Conservation (phyloP, 2,888 invertebrate species). For the Stenoptilia bipunctidactyla region DNA sequence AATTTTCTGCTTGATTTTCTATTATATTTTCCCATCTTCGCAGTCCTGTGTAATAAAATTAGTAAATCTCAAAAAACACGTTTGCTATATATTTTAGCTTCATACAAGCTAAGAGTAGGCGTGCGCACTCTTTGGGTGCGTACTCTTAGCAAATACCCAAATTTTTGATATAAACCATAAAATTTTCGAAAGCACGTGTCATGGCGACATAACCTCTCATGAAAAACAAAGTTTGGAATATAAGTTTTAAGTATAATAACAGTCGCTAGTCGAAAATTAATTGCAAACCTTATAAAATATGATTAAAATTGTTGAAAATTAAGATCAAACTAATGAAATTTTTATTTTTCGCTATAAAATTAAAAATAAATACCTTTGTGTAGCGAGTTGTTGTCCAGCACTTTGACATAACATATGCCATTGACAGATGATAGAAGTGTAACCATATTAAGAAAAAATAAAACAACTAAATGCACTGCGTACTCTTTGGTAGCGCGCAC, state of each 20-base stretch:
- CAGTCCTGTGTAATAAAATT: background rate
- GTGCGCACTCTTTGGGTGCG: slow-evolving; percentile 6
- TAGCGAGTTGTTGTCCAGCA: slow-evolving; percentile 1
- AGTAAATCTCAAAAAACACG: background rate
- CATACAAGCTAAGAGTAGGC: too few relatives aligned
- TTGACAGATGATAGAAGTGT: background rate
- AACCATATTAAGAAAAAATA: background rate
- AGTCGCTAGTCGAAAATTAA: background rate
- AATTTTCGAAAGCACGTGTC: background rate
- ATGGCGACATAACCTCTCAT: slow-evolving; percentile 4
- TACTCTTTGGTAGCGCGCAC: slow-evolving; percentile 6
- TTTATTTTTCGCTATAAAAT: slow-evolving; percentile 2
- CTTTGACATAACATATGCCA: background rate
- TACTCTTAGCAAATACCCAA: slow-evolving; percentile 4
- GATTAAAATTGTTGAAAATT: slow-evolving; percentile 3
- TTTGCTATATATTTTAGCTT: background rate
- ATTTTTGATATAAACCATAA: slow-evolving; percentile 1
- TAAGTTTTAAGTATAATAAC: slow-evolving; percentile 1
- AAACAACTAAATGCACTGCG: slow-evolving; percentile 2
- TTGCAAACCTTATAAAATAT: slow-evolving; percentile 3
- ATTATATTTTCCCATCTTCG: background rate
- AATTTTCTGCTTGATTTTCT: slow-evolving; percentile 3
- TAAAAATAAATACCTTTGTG: slow-evolving; percentile 3
- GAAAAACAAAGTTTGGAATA: slow-evolving; percentile 2
- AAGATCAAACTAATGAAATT: slow-evolving; percentile 4